phyloP scores from a whole-genome alignment of 2,888 invertebrate genomes.

The Orgyia antiqua region DNA sequence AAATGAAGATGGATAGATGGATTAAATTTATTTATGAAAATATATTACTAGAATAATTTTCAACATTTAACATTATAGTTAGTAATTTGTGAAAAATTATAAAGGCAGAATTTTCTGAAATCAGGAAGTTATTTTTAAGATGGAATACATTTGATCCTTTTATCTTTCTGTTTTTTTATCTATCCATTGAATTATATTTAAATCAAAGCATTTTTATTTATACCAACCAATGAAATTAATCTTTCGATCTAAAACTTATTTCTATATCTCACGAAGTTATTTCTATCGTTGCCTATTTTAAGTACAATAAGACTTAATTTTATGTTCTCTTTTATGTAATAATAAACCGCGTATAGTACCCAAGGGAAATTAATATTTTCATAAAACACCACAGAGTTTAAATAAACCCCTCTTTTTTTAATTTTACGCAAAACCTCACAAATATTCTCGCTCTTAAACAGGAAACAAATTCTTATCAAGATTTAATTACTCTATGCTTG shows the following conservation, averaged over 20 bases:
- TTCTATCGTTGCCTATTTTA: slow-evolving; percentile 12
- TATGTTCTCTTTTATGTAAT: slow-evolving; percentile 38
- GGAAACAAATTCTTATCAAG: slow-evolving; percentile 21
- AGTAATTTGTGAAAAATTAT: too few species aligned
- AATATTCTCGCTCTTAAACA: slow-evolving; percentile 15
- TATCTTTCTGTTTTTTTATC: too few species aligned
- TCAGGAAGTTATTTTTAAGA: too few species aligned
- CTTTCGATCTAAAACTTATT: not conserved
- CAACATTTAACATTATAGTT: too few species aligned
- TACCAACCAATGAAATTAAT: too few species aligned
- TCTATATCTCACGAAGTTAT: not conserved
- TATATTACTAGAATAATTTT: too few species aligned
- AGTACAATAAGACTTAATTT: slow-evolving; percentile 21
- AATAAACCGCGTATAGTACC: slow-evolving; percentile 44
- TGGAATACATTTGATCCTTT: too few species aligned
- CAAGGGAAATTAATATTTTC: slow-evolving; percentile 52
- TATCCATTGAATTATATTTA: too few species aligned
- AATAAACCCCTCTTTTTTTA: slow-evolving; percentile 30
- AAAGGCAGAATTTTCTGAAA: too few species aligned
- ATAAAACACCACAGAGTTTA: slow-evolving; percentile 36
- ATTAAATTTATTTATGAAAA: too few species aligned
- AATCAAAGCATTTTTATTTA: too few species aligned
- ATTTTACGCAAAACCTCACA: slow-evolving; percentile 30
- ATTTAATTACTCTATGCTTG: slow-evolving; percentile 25
- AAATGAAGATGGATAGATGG: too few species aligned